phyloP scores from a whole-genome alignment of 2,113 vertebrate genomes.

The Kryptolebias marmoratus region DNA sequence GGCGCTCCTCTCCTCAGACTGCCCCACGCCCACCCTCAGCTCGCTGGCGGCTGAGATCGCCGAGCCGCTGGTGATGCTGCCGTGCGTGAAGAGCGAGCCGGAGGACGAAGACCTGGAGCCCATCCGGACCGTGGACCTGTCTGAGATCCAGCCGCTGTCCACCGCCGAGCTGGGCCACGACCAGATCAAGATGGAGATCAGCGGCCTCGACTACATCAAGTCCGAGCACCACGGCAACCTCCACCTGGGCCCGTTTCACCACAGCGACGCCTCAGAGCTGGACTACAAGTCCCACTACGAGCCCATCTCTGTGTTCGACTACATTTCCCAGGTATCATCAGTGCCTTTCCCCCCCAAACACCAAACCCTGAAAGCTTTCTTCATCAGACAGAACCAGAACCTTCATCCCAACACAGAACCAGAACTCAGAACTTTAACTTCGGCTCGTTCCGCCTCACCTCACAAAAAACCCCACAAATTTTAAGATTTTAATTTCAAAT shows the following conservation, averaged over 20 bases:
- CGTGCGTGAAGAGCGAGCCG: constrained; percentile 81
- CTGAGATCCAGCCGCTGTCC: constrained; percentile 81
- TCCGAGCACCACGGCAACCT: constrained; percentile 76
- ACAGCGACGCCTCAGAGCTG: constrained; percentile 69
- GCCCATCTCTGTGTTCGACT: constrained; percentile 81
- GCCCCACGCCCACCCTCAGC: constrained; percentile 74
- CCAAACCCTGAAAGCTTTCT: no score
- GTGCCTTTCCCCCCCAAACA: background rate
- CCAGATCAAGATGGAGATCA: constrained; percentile 86
- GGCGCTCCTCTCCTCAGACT: constrained; percentile 74
- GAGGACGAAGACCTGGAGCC: constrained; percentile 77
- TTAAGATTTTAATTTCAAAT: no score
- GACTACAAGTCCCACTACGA: constrained; percentile 84
- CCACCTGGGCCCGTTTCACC: constrained; percentile 69
- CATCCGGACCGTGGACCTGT: constrained; percentile 81
- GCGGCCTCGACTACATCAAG: constrained; percentile 84
- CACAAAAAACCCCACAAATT: no score
- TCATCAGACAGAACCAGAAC: no score
- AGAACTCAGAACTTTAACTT: no score
- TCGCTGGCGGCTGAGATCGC: constrained; percentile 76
- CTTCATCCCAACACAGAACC: no score
- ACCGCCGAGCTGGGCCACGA: constrained; percentile 82
- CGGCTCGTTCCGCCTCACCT: no score
- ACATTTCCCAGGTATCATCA: constrained; percentile 77
- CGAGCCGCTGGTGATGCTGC: constrained; percentile 80